phyloP scores from a whole-genome alignment of 2,888 invertebrate species.

The Byasa hedistus region DNA sequence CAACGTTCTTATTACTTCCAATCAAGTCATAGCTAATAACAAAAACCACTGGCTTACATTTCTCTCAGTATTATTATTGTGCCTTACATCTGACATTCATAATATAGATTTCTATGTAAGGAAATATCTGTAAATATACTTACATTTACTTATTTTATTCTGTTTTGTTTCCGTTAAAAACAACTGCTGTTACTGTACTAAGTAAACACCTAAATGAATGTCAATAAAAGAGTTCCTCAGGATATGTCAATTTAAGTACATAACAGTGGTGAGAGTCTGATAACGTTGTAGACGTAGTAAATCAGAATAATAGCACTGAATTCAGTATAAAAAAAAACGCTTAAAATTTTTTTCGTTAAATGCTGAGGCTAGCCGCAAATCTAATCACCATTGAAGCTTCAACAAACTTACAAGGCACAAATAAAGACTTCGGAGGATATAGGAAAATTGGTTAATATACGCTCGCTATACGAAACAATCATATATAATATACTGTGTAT shows the following conservation, averaged over 20 bases:
- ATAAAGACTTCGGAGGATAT: conserved; percentile 53
- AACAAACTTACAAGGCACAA: conserved; percentile 66
- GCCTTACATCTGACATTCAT: not conserved
- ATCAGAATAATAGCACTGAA: too few species aligned
- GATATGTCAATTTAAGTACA: conserved; percentile 12
- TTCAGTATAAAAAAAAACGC: not conserved
- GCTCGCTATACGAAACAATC: conserved; percentile 33
- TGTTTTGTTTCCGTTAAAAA: not conserved
- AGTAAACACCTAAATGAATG: not conserved
- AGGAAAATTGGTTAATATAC: conserved; percentile 36
- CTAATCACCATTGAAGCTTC: conserved; percentile 54
- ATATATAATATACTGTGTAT: conserved; percentile 32
- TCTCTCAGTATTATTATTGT: not conserved
- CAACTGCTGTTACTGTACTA: not conserved
- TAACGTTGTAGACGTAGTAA: too few species aligned
- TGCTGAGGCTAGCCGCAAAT: conserved; percentile 33
- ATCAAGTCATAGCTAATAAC: not conserved
- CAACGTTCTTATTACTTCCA: too few species aligned
- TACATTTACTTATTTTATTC: not conserved
- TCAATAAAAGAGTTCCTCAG: not conserved
- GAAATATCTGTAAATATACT: not conserved
- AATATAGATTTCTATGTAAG: not conserved
- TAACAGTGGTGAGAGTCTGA: not conserved
- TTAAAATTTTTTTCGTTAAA: not conserved
- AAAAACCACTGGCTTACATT: not conserved